Percentiles rank a stretch among this genome's conserved stretches.
Evolutionary conservation across 2,797 vertebrate genomes (phyloP).

Genomic region (Acanthurus leucopareius): DNA sequence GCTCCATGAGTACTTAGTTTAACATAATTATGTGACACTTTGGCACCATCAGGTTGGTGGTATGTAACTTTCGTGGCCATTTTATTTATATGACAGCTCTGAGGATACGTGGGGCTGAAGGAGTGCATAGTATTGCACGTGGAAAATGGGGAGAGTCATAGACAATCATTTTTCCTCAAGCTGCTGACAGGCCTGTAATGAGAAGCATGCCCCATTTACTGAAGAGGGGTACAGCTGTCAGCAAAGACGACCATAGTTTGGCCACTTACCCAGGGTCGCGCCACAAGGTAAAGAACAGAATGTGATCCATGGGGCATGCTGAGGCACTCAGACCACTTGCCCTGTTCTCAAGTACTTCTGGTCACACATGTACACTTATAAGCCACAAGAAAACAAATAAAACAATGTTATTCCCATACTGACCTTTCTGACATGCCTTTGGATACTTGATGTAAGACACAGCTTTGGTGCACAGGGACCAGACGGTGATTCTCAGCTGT

Average conservation of each 20-base stretch:
- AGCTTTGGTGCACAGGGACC: conserved; percentile 98
- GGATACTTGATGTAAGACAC: conserved; percentile 99
- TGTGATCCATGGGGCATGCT: conserved; percentile 65
- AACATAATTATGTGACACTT: conserved; percentile 44
- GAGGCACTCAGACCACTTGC: conserved; percentile 43
- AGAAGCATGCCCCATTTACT: conserved; percentile 81
- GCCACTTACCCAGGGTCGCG: conserved; percentile 55
- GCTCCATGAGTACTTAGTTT: conserved; percentile 8
- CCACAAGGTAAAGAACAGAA: conserved; percentile 73
- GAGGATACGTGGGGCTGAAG: conserved; percentile 46
- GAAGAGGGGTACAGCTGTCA: conserved; percentile 82
- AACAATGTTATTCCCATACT: conserved; percentile 74
- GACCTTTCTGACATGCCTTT: conserved; percentile 96
- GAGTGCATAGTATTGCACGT: conserved; percentile 59
- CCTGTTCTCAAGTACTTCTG: conserved; percentile 72
- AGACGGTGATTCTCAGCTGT: conserved; percentile 97
- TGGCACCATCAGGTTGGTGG: conserved; percentile 41
- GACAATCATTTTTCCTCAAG: conserved; percentile 79
- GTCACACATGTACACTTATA: conserved; percentile 33
- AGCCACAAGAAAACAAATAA: conserved; percentile 41
- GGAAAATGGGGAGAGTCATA: conserved; percentile 70
- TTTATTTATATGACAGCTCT: conserved; percentile 67
- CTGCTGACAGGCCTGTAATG: conserved; percentile 84
- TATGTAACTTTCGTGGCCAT: conserved; percentile 50
- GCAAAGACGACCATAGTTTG: conserved; percentile 60